A percentile compares a stretch with the other conserved stretches of the same genome.
Conservation (phyloP, 2,797 vertebrate genomes). For the Galago senegalensis region DNA sequence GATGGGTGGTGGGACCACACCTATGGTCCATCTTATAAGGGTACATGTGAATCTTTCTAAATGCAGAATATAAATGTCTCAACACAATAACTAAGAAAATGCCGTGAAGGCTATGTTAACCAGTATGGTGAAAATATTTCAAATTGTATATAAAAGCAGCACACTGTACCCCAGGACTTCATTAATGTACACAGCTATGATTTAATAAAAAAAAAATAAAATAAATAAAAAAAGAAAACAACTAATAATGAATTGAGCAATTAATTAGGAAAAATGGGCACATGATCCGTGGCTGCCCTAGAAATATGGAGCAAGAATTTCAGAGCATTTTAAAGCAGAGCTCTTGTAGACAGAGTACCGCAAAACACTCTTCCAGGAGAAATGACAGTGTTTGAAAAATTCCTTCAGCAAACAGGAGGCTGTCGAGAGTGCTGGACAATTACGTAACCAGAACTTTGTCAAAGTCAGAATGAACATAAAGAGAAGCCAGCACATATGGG, state of each 20-base stretch:
- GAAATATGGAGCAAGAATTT: constrained; percentile 75
- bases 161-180: too few species aligned
- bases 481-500: constrained; percentile 88
- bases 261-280: constrained; percentile 93
- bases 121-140: too few species aligned
- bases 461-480: constrained; percentile 90
- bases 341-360: constrained; percentile 78
- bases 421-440: constrained; percentile 92
- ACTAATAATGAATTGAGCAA: constrained; percentile 90
- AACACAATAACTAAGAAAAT: too few species aligned
- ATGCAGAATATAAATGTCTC: too few species aligned
- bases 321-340: constrained; percentile 80
- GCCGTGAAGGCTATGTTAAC: too few species aligned
- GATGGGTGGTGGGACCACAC: too few species aligned
- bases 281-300: constrained; percentile 86
- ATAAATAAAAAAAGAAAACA: constrained; percentile 86
- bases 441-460: constrained; percentile 93
- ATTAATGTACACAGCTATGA: too few species aligned
- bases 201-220: too few species aligned
- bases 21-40: too few species aligned
- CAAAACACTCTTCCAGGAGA: constrained; percentile 88
- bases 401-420: constrained; percentile 92
- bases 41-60: too few species aligned
- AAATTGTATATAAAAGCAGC: too few species aligned
- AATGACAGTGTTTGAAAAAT: constrained; percentile 91